Evolutionary conservation across 2,797 vertebrate species (phyloP).

Genomic region (Takifugu rubripes): DNA sequence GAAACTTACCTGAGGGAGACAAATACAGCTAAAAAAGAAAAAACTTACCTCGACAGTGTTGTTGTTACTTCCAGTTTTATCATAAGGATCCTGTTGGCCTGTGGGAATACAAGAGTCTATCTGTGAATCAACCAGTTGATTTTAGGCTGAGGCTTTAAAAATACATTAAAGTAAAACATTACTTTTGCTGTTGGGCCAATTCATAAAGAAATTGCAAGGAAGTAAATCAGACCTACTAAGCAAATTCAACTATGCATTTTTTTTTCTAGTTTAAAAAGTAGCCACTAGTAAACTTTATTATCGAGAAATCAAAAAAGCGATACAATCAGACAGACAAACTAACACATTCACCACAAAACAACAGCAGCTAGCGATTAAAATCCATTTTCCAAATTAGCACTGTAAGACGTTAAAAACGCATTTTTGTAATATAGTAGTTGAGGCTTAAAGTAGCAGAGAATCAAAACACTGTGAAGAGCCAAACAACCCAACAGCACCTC

Average conservation of each 20-base stretch:
- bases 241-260: no score
- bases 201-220: background rate
- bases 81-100: slow-evolving; percentile 89
- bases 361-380: no score
- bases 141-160: background rate
- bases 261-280: no score
- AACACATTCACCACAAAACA: no score
- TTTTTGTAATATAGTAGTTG: background rate
- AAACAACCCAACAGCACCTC: background rate
- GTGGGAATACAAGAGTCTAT: slow-evolving; percentile 55
- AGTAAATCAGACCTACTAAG: background rate
- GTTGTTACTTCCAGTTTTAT: slow-evolving; percentile 87
- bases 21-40: slow-evolving; percentile 28
- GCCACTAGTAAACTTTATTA: no score
- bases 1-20: slow-evolving; percentile 61
- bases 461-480: no score
- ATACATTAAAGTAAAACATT: no score
- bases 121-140: slow-evolving; percentile 29
- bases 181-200: background rate
- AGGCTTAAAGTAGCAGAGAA: no score
- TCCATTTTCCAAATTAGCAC: no score
- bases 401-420: background rate
- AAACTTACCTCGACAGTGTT: slow-evolving; percentile 95
- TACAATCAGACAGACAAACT: no score
- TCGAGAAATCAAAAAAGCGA: no score